A percentile compares a stretch with the other conserved stretches of the same genome.
These are phyloP conservation scores for Chionomys nivalis DNA, from an alignment of 2,113 vertebrate genomes.

Conservation along the genomic window DNA sequence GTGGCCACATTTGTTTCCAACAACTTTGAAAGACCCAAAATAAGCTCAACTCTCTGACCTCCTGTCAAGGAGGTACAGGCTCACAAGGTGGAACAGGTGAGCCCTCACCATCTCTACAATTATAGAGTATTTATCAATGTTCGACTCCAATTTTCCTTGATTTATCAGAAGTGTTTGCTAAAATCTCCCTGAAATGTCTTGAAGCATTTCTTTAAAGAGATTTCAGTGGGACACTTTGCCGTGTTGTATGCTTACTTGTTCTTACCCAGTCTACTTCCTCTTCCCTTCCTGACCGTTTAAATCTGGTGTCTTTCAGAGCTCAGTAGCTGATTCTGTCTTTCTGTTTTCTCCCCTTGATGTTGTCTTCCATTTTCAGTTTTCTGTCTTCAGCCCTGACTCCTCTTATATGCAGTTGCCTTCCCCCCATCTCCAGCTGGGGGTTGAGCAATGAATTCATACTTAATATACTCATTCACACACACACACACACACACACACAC, in stretches of 20 bases:
- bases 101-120: neutral
- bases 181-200: neutral
- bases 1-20: too few relatives aligned
- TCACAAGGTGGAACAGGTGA: too few relatives aligned
- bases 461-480: neutral
- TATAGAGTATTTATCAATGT: neutral
- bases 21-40: too few relatives aligned
- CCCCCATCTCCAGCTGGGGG: neutral
- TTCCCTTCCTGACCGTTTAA: neutral
- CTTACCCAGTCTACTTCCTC: neutral
- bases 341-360: neutral
- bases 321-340: neutral
- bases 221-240: neutral
- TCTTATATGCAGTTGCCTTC: neutral
- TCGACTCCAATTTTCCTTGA: neutral
- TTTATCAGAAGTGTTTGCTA: neutral
- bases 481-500: neutral
- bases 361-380: conserved; percentile 21
- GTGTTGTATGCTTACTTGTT: neutral
- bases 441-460: neutral
- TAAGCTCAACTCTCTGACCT: too few relatives aligned
- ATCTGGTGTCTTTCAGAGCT: neutral
- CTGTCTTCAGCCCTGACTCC: neutral
- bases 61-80: too few relatives aligned
- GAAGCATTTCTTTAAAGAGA: neutral